Base-by-base conservation (phyloP, 1,140 invertebrate species). In the Subanguina moxae region DNA sequence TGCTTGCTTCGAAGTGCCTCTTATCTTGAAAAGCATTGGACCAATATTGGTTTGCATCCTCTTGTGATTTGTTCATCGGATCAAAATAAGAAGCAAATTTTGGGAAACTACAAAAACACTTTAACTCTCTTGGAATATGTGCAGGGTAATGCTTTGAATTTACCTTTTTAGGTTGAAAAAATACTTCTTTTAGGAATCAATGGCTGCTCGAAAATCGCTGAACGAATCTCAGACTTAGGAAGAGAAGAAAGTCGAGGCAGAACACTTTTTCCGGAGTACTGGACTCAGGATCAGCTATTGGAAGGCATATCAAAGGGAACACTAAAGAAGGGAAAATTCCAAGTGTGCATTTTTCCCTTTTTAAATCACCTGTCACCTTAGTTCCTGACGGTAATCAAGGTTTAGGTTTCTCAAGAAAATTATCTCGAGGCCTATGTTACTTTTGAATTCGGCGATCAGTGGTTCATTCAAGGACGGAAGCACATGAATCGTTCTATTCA, bases 401-500 rank as follows among this genome's bases (percentile, higher is more conserved):
- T 74, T 77, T 42, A 75, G 73, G 46, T 76, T 3, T 75, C 74
- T 1, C 38, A 27, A 17, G 74, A 76, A 56, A 76, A 76, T 45
- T 75, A 78, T 57, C 57, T 75, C 28, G 74, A 76, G 62, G 74
- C 68, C 1, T 76, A 64, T 23, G 61, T 76, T 45, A 43, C 32
- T 48, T 59, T 76, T 48, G 71, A 75, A 42, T 21, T 46, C 15
- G 65, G 67, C 9, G 71, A 68, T 13, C 61, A 69, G 42, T 65
- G 72, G 61, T 70, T 76, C 46, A 56, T 76, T 15, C 65, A 76
- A 46, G 74, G 74, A 13, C 21, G 30, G 11, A 23, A 38, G 57
- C 19, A 62, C 52, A 76, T 78, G 76, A 99, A 99, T 84, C 86
- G 96, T 64, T 91, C 93, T n/a, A 89, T 97, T 1, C 90, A 98